Base-by-base conservation (phyloP, 92 coral and sea anemone genomes). In the Zoanthus sansibaricus region DNA sequence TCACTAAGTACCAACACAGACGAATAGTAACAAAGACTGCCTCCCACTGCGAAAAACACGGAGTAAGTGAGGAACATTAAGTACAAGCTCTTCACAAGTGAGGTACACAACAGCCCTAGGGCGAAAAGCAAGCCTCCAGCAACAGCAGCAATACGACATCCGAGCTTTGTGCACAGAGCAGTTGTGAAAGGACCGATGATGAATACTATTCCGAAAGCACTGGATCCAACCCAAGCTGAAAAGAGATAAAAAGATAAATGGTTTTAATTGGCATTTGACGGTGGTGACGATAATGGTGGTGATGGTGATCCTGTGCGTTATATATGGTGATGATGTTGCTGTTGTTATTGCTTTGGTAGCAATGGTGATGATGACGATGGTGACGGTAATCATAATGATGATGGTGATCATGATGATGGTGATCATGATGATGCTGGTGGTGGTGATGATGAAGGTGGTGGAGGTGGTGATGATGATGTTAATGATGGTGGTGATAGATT, bases 181-280 rank as follows among this genome's bases (percentile, higher is more conserved):
- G 90, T 84, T 42, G 87, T 82, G 32, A 94, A 64, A 10, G 98
- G 98, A 8, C 95, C 93, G 44, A 94, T 59, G 44, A 92, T 71
- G 78, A 94, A 92, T 6, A 92, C 79, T 75, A 94, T 77, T 58
- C 98, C 93, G 78, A 92, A 94, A 33, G 98, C 86, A 59, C 91
- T 55, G 12, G 98, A 94, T 58, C 91, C 98, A 13, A 94, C 92
- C 98, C 95, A 93, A 17, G 98, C 98, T 94, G 87, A 1, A 76
- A 66, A 82, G 25, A n/a, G 25, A 71, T 20, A 69, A 30, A 71
- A 66, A 16, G 87, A 82, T 3, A 18, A 17, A 46, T 13, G 2
- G 18, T 21, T 5, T 30, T 62, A 16, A 18, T 18, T 7, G 25
- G 9, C 7, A 20, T 8, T 13, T 59, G 20, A 13, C 9, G 69